These are phyloP conservation scores for Dryococelus australis DNA, from an alignment of 2,888 invertebrate genomes.

Conservation along the genomic window DNA sequence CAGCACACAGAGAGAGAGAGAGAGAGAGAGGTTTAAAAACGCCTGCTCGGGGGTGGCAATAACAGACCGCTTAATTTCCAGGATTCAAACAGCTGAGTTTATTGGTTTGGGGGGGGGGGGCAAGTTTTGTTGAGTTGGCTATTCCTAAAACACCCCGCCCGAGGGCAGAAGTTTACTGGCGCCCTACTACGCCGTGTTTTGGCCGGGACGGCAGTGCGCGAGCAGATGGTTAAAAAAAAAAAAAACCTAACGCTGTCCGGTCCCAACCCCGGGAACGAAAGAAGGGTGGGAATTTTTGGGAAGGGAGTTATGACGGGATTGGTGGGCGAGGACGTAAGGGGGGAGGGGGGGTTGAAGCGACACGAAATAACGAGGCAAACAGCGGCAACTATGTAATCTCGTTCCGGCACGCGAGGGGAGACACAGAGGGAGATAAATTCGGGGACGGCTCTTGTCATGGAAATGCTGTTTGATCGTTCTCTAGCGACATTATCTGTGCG, in stretches of 20 bases:
- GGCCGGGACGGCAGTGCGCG: not conserved
- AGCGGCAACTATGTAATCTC: not conserved
- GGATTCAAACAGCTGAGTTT: no score
- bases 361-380: conserved; percentile 2
- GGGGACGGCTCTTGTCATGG: not conserved
- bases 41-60: no score
- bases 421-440: not conserved
- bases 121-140: no score
- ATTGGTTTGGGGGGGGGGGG: no score
- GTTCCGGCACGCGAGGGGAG: not conserved
- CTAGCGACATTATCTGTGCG: conserved; percentile 1
- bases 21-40: no score
- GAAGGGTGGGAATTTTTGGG: not conserved
- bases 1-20: no score
- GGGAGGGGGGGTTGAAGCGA: not conserved
- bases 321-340: no score
- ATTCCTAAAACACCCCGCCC: no score
- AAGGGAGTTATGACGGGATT: not conserved
- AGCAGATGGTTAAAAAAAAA: not conserved
- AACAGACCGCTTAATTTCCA: no score
- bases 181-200: not conserved
- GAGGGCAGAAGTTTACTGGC: not conserved
- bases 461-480: not conserved
- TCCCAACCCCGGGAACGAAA: not conserved
- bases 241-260: not conserved